Percentiles rank a stretch among this genome's conserved stretches.
Conservation (phyloP, 2,797 vertebrate species). For the Cheirogaleus major region DNA sequence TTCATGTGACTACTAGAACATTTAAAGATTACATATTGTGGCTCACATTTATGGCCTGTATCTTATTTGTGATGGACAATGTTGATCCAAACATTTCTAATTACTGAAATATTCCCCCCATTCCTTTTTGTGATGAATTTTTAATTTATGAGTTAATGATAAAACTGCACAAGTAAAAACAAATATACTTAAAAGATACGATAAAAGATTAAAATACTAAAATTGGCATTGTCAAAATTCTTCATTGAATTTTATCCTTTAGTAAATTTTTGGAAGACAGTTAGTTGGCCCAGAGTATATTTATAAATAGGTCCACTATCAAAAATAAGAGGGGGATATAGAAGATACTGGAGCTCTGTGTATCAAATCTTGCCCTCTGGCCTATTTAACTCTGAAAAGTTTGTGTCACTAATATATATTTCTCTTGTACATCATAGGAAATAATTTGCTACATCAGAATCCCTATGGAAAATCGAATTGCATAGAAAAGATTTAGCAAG, state of each 20-base stretch:
- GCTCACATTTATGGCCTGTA: neutral
- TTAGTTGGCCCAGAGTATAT: neutral
- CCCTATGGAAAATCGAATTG: neutral
- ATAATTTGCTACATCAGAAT: neutral
- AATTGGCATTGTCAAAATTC: neutral
- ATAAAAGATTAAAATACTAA: neutral
- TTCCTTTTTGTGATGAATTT: neutral
- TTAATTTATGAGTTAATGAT: neutral
- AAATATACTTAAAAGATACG: neutral
- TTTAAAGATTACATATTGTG: neutral
- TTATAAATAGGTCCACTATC: neutral
- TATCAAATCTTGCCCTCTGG: neutral
- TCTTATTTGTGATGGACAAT: neutral
- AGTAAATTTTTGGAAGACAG: neutral
- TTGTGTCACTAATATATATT: neutral
- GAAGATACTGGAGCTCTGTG: neutral
- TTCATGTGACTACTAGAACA: neutral
- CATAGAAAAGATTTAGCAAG: neutral
- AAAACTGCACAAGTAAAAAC: neutral
- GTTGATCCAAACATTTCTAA: neutral
- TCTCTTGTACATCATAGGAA: neutral
- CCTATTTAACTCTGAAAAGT: neutral
- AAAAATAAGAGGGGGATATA: neutral
- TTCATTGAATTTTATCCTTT: neutral
- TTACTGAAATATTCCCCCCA: neutral